Conservation (phyloP, 2,888 invertebrate species). For the Catocala sponsa region DNA sequence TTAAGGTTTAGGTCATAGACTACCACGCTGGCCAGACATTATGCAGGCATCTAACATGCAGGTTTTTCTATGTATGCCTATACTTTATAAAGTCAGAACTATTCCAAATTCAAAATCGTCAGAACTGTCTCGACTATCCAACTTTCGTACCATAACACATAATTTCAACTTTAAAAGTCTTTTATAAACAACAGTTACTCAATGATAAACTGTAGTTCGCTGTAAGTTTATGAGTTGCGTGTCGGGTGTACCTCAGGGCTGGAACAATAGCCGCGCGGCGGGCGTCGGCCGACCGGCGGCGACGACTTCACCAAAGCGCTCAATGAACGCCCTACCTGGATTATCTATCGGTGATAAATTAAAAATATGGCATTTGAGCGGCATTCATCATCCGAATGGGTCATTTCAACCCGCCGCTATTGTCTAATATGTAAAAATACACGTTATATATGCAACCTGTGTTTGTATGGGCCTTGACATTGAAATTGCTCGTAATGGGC, state of each 20-base stretch:
- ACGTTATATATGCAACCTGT: slow-evolving; percentile 41
- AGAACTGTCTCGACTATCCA: too few species aligned
- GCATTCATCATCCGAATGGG: slow-evolving; percentile 83
- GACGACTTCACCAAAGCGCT: slow-evolving; percentile 61
- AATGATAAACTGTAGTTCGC: slow-evolving; percentile 26
- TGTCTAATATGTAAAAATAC: slow-evolving; percentile 62
- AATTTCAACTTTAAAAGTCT: background rate
- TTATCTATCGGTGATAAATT: slow-evolving; percentile 85
- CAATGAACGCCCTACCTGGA: slow-evolving; percentile 85
- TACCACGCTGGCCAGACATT: too few species aligned
- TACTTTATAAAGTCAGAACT: too few species aligned
- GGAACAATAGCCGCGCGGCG: slow-evolving; percentile 69
- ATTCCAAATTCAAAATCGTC: too few species aligned
- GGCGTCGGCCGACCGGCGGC: slow-evolving; percentile 74
- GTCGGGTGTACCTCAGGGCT: background rate
- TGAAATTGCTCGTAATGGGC: slow-evolving; percentile 31
- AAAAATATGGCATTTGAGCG: slow-evolving; percentile 82
- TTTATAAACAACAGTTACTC: slow-evolving; percentile 2
- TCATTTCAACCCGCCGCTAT: slow-evolving; percentile 61
- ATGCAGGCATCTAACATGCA: too few species aligned
- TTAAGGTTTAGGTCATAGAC: too few species aligned
- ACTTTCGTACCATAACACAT: too few species aligned
- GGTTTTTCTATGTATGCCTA: too few species aligned
- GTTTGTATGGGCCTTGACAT: slow-evolving; percentile 36
- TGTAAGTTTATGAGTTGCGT: slow-evolving; percentile 41